Percentiles rank a stretch among this genome's conserved stretches.
Conservation (phyloP, 2,797 vertebrate species). For the Lacerta agilis region DNA sequence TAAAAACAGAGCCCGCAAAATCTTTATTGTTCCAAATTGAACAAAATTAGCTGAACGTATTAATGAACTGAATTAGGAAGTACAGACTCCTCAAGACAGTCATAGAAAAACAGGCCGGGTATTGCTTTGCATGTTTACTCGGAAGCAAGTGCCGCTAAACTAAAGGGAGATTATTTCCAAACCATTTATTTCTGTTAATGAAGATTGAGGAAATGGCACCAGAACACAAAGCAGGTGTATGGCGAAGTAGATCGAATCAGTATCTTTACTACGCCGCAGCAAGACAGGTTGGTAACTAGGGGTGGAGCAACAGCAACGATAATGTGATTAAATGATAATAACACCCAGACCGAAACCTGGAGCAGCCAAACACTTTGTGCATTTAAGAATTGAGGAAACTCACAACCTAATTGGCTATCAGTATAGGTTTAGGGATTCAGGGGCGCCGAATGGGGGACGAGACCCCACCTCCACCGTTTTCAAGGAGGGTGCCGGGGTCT, state of each 20-base stretch:
- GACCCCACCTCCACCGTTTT: no score
- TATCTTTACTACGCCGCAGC: neutral
- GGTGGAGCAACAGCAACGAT: neutral
- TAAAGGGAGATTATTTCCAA: neutral
- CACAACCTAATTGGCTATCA: no score
- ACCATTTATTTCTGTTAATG: neutral
- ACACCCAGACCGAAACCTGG: neutral
- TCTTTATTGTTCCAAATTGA: neutral
- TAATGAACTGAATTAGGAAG: neutral
- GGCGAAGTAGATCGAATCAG: neutral
- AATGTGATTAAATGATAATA: neutral
- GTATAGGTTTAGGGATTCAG: no score
- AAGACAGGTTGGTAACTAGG: neutral
- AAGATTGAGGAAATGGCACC: neutral
- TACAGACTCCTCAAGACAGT: no score
- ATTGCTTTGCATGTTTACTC: no score
- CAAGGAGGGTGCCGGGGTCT: no score
- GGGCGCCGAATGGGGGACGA: no score
- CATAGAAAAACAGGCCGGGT: no score
- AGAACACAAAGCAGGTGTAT: neutral
- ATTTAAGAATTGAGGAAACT: neutral
- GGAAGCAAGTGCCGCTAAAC: no score
- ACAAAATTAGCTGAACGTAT: neutral
- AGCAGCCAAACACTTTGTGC: neutral
- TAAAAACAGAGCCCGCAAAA: neutral